A percentile compares a stretch with the other conserved stretches of the same genome.
Conservation (phyloP, 2,113 vertebrate species). For the Paramormyrops kingsleyae region DNA sequence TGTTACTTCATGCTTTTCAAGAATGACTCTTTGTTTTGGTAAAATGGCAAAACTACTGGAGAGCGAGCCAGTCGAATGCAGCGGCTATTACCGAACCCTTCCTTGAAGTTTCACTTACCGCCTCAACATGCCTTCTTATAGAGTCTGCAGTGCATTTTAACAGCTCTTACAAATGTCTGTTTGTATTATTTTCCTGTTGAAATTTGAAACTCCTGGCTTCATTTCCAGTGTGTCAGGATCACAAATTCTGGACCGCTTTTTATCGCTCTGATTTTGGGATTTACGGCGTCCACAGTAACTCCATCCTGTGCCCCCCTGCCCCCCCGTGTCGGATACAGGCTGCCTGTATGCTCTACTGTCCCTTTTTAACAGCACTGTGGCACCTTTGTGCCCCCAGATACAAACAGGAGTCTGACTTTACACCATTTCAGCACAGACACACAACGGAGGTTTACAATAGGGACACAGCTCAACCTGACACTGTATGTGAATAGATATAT, state of each 20-base stretch:
- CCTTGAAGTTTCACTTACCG: neutral
- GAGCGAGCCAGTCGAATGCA: neutral
- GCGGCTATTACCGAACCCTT: neutral
- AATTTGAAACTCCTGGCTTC: neutral
- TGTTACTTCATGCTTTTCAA: neutral
- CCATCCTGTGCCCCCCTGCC: neutral
- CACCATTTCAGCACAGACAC: constrained; percentile 6
- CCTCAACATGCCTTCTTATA: neutral
- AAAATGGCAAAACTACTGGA: neutral
- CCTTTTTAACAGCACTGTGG: constrained; percentile 4
- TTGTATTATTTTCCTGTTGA: neutral
- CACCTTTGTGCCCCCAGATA: neutral
- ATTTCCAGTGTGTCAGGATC: neutral
- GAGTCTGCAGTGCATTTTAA: neutral
- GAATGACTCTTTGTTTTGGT: neutral
- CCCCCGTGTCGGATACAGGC: neutral
- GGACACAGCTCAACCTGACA: constrained; percentile 10
- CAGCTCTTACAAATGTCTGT: neutral
- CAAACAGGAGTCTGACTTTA: neutral
- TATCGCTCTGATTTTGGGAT: neutral
- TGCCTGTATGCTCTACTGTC: neutral
- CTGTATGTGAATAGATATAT: constrained; percentile 25
- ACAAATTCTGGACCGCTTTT: neutral
- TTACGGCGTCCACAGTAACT: neutral
- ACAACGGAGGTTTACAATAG: neutral